Evolutionary conservation across 2,113 vertebrate species (phyloP).

Genomic region (Ceyx cyanopectus): DNA sequence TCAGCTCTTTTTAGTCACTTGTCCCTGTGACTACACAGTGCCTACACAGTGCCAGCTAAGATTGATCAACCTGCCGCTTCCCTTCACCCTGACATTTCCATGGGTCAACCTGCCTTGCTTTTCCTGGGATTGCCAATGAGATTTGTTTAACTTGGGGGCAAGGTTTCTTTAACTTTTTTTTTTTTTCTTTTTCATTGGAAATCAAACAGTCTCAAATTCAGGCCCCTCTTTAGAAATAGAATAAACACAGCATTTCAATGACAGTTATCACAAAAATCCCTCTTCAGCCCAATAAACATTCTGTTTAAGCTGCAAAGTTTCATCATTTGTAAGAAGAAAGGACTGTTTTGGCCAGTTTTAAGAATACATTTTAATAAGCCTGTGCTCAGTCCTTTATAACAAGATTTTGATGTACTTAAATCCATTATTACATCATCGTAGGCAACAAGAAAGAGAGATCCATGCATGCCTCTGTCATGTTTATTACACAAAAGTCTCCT

Average conservation of each 20-base stretch:
- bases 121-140: slow-evolving; percentile 13
- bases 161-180: background rate
- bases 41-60: background rate
- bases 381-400: background rate
- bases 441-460: background rate
- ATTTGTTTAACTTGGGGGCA: background rate
- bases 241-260: background rate
- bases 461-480: background rate
- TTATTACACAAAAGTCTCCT: background rate
- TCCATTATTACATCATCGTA: background rate
- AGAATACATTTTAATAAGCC: background rate
- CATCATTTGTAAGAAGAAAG: slow-evolving; percentile 25
- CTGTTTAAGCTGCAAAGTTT: background rate
- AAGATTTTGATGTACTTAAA: background rate
- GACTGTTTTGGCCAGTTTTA: background rate
- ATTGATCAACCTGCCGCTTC: slow-evolving; percentile 1
- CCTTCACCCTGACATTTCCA: background rate
- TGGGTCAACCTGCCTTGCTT: slow-evolving; percentile 29
- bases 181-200: background rate
- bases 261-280: background rate
- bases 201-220: background rate
- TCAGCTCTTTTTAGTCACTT: background rate
- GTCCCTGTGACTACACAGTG: background rate
- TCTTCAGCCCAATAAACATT: background rate
- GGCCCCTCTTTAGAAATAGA: background rate